phyloP scores from a whole-genome alignment of 2,113 vertebrate genomes.

The Salvator merianae region DNA sequence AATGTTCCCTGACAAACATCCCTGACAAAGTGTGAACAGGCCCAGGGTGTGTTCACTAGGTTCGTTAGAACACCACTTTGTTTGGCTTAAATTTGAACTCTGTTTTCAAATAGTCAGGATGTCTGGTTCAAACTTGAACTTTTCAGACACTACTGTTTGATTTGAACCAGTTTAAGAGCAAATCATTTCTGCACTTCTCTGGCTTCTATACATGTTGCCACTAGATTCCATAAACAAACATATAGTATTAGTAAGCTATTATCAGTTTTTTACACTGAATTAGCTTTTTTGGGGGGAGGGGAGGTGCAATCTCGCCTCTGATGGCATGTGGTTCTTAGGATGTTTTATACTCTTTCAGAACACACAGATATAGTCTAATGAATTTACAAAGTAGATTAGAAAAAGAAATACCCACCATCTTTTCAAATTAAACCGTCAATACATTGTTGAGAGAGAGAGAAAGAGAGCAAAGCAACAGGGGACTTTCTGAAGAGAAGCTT shows the following conservation, averaged over 20 bases:
- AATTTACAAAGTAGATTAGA: neutral
- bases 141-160: too few species aligned
- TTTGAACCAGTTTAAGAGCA: too few species aligned
- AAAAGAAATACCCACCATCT: neutral
- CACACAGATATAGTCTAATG: neutral
- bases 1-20: too few species aligned
- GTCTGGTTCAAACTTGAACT: too few species aligned
- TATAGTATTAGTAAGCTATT: neutral
- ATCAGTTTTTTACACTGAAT: neutral
- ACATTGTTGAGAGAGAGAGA: neutral
- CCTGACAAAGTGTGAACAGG: too few species aligned
- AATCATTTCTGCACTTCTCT: too few species aligned
- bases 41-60: too few species aligned
- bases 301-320: neutral
- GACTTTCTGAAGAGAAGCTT: neutral
- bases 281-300: neutral
- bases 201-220: too few species aligned
- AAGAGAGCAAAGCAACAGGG: neutral
- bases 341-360: neutral
- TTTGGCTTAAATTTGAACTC: too few species aligned
- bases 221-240: too few species aligned
- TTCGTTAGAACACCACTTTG: too few species aligned
- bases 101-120: too few species aligned
- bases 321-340: neutral
- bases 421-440: neutral